A percentile compares a stretch with the other conserved stretches of the same genome.
phyloP scores from a whole-genome alignment of 2,888 invertebrate species.

The Galerucella calmariensis region DNA sequence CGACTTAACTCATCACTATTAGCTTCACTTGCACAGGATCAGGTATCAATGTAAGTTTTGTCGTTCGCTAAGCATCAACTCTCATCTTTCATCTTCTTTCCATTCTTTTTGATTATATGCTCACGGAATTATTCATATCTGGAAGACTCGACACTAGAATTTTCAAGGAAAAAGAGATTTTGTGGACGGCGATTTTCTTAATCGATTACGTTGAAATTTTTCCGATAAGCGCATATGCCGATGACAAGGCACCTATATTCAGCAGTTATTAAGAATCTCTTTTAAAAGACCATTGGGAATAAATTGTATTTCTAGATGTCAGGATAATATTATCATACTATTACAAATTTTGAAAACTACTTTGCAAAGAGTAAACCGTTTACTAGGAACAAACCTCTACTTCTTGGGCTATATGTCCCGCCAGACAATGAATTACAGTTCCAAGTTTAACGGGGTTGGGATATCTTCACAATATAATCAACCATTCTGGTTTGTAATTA shows the following conservation, averaged over 20 bases:
- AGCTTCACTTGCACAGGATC: conserved; percentile 29
- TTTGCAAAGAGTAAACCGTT: too few species aligned
- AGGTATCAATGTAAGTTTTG: conserved; percentile 28
- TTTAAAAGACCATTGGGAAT: too few species aligned
- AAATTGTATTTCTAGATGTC: too few species aligned
- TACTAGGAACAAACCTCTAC: too few species aligned
- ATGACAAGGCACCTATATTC: neutral
- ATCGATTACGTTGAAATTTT: neutral
- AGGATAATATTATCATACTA: too few species aligned
- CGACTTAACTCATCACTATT: conserved; percentile 22
- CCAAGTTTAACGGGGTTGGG: too few species aligned
- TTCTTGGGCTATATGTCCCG: too few species aligned
- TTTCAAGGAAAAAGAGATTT: conserved; percentile 17
- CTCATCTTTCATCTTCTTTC: conserved; percentile 20
- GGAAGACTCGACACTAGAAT: conserved; percentile 13
- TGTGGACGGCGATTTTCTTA: neutral
- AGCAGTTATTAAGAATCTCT: too few species aligned
- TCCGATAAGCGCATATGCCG: neutral
- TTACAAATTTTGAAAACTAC: too few species aligned
- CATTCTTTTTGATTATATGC: conserved; percentile 19
- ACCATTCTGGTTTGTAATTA: too few species aligned
- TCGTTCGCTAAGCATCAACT: conserved; percentile 18
- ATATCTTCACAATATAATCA: too few species aligned
- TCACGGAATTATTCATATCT: conserved; percentile 26
- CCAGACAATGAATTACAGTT: too few species aligned